Evolutionary conservation across 2,888 invertebrate species (phyloP).

Genomic region (Mythimna ferrago): DNA sequence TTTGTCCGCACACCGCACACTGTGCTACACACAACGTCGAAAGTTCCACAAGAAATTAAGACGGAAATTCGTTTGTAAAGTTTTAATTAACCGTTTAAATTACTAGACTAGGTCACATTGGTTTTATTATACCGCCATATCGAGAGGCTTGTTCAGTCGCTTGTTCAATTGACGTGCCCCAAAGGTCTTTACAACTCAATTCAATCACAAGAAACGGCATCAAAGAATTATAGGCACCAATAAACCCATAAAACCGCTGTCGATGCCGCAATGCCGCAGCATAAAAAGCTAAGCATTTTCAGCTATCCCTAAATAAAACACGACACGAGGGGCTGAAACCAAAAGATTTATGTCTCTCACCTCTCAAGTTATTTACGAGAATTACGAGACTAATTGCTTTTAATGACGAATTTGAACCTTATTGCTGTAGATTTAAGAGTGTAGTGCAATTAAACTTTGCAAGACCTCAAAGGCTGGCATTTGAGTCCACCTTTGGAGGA

Average conservation of each 20-base stretch:
- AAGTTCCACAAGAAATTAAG: conserved; percentile 16
- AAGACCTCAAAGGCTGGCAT: conserved; percentile 64
- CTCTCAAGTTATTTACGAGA: conserved; percentile 73
- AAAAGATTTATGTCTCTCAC: conserved; percentile 75
- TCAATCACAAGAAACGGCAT: conserved; percentile 61
- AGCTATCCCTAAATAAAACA: conserved; percentile 72
- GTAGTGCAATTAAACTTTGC: conserved; percentile 61
- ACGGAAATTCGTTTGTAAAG: conserved; percentile 22
- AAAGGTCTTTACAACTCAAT: conserved; percentile 64
- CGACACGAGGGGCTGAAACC: conserved; percentile 69
- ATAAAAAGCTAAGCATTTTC: conserved; percentile 69
- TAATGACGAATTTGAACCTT: conserved; percentile 67
- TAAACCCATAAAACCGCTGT: conserved; percentile 64
- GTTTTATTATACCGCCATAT: conserved; percentile 47
- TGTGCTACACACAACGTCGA: neutral
- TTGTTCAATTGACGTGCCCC: conserved; percentile 55
- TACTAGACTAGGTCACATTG: conserved; percentile 40
- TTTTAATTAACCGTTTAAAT: conserved; percentile 54
- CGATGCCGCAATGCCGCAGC: conserved; percentile 63
- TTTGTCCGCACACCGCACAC: conserved; percentile 5
- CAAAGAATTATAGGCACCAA: conserved; percentile 65
- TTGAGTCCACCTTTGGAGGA: conserved; percentile 49
- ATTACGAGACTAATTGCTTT: conserved; percentile 72
- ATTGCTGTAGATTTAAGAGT: conserved; percentile 56
- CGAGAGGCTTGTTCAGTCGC: conserved; percentile 47